A percentile compares a stretch with the other conserved stretches of the same genome.
Conservation (phyloP, 2,113 vertebrate species). For the Pangasianodon hypophthalmus region DNA sequence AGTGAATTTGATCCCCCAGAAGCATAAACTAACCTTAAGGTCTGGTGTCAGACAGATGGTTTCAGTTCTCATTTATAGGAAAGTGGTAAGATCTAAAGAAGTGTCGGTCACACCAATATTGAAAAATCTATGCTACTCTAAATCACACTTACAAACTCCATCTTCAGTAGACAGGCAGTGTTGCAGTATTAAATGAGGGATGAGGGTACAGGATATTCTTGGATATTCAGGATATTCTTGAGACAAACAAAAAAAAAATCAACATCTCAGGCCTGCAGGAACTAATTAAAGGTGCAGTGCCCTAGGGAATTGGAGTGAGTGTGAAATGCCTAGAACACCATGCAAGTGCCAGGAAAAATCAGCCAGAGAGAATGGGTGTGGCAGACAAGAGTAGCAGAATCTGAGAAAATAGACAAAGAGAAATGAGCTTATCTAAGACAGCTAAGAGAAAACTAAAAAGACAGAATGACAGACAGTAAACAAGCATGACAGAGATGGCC, state of each 20-base stretch:
- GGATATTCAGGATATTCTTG: background rate
- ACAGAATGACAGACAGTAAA: constrained; percentile 3
- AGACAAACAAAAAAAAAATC: background rate
- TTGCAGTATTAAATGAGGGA: background rate
- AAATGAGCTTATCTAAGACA: constrained; percentile 8
- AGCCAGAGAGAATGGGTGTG: constrained; percentile 28
- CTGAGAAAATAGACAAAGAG: background rate
- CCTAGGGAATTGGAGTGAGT: background rate
- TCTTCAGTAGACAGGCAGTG: background rate
- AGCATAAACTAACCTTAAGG: background rate
- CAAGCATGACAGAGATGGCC: constrained; percentile 19
- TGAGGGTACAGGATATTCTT: background rate
- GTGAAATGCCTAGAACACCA: constrained; percentile 31
- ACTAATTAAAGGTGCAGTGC: constrained; percentile 18
- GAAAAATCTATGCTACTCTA: background rate
- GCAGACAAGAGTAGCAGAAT: background rate
- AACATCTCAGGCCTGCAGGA: constrained; percentile 12
- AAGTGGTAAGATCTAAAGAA: background rate
- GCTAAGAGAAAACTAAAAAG: constrained; percentile 1
- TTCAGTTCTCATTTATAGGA: background rate
- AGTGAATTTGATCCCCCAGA: background rate
- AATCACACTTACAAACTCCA: background rate
- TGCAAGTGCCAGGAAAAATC: constrained; percentile 35
- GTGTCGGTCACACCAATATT: background rate
- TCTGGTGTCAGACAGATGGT: background rate